Percentiles rank a stretch among this genome's conserved stretches.
phyloP scores from a whole-genome alignment of 2,797 vertebrate genomes.

The Leucoraja ocellata region DNA sequence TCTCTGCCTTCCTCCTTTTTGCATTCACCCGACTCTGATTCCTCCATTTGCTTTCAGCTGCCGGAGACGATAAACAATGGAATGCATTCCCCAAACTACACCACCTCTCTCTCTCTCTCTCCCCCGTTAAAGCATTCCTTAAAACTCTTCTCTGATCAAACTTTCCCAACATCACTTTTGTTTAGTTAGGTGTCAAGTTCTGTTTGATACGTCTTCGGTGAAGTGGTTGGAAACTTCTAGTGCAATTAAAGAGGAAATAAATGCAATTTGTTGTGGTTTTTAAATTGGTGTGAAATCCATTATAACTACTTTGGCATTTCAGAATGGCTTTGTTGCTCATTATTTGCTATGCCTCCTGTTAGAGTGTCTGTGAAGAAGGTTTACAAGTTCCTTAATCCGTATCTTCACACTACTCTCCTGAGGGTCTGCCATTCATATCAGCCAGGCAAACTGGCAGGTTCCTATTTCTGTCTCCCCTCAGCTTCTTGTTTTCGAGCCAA shows the following conservation, averaged over 20 bases:
- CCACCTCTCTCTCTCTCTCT: not conserved
- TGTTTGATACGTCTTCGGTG: not conserved
- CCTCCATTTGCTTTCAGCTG: not conserved
- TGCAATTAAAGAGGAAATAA: not conserved
- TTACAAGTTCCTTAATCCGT: not conserved
- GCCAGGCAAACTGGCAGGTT: slow-evolving; percentile 1
- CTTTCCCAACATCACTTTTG: not conserved
- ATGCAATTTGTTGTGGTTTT: not conserved
- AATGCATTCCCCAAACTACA: not conserved
- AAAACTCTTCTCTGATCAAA: not conserved
- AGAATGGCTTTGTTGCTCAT: not conserved
- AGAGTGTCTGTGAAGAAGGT: not conserved
- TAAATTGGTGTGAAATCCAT: not conserved
- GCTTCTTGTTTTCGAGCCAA: slow-evolving; percentile 6
- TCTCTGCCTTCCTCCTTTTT: not conserved
- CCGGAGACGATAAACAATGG: too few species aligned
- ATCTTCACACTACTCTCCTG: not conserved
- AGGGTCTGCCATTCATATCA: not conserved
- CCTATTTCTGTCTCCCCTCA: not conserved
- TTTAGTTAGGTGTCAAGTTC: not conserved
- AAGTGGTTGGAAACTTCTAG: not conserved
- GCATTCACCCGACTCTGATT: not conserved
- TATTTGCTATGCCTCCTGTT: not conserved
- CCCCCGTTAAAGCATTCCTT: not conserved
- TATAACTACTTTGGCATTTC: not conserved